Percentiles rank a stretch among this genome's conserved stretches.
These are phyloP conservation scores for Atopsyche davidsoni DNA, from an alignment of 1,140 invertebrate species.

Conservation along the genomic window DNA sequence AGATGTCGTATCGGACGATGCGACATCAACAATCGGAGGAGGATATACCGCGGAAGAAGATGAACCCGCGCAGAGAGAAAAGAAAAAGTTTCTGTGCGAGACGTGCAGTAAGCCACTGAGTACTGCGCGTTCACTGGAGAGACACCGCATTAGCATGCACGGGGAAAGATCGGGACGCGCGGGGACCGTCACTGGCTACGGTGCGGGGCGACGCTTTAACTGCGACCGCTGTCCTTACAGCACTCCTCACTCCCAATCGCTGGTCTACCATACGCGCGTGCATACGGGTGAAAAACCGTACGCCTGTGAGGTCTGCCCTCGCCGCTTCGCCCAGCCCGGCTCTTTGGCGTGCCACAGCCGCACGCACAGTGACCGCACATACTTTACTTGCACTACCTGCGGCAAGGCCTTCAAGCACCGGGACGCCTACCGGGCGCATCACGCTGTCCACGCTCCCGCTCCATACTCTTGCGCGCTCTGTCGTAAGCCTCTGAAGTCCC, in stretches of 20 bases:
- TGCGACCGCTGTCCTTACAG: conserved; percentile 42
- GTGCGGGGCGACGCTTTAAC: conserved; percentile 37
- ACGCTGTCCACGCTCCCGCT: conserved; percentile 39
- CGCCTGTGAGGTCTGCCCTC: conserved; percentile 50
- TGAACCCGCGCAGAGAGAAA: background rate
- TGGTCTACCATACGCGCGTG: conserved; percentile 44
- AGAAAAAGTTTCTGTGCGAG: conserved; percentile 8
- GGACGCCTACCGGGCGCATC: conserved; percentile 41
- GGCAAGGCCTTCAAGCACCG: conserved; percentile 56
- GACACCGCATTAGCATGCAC: conserved; percentile 17
- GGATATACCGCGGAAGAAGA: background rate
- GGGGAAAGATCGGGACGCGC: conserved; percentile 37
- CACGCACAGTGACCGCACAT: conserved; percentile 43
- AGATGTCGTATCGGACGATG: too few relatives aligned
- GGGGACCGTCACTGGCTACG: conserved; percentile 40
- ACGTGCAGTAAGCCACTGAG: conserved; percentile 22
- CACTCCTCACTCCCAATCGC: conserved; percentile 44
- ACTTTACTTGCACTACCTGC: conserved; percentile 55
- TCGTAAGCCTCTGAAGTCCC: conserved; percentile 40
- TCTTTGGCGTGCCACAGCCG: conserved; percentile 45
- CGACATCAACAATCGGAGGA: too few relatives aligned
- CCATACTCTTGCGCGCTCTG: conserved; percentile 36
- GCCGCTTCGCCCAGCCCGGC: conserved; percentile 50
- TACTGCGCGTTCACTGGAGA: conserved; percentile 17
- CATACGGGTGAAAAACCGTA: conserved; percentile 52